These are phyloP conservation scores for Crambe crambe DNA, from an alignment of 37 sponge, comb jelly and placozoan genomes.

Conservation along the genomic window DNA sequence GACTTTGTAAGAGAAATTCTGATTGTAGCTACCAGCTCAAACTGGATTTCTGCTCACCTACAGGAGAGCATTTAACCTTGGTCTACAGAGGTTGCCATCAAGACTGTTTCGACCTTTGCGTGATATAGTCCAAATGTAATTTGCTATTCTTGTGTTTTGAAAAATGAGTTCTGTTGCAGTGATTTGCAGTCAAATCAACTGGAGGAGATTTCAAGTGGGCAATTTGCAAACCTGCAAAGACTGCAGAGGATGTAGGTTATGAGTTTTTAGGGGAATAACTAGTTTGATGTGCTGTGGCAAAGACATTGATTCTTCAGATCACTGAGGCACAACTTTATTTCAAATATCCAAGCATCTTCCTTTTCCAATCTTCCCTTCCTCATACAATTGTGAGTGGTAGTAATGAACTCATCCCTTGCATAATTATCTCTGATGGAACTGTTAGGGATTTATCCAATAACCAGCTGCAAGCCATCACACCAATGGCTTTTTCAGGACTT, in stretches of 20 bases:
- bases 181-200: slow-evolving; percentile 20
- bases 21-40: background rate
- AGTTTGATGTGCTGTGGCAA: background rate
- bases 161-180: background rate
- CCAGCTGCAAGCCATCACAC: slow-evolving; percentile 7
- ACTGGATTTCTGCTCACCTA: background rate
- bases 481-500: slow-evolving; percentile 2
- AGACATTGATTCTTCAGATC: slow-evolving; percentile 5
- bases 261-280: background rate
- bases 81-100: background rate
- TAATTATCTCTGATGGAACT: background rate
- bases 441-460: slow-evolving; percentile 13
- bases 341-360: background rate
- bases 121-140: background rate
- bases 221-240: slow-evolving; percentile 11
- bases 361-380: slow-evolving; percentile 20
- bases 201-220: background rate
- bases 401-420: background rate
- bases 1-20: slow-evolving; percentile 16
- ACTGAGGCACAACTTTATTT: slow-evolving; percentile 24
- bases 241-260: slow-evolving; percentile 24
- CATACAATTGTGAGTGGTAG: slow-evolving; percentile 4
- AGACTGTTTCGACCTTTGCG: background rate
- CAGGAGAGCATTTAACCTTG: slow-evolving; percentile 10
- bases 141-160: background rate